A percentile compares a stretch with the other conserved stretches of the same genome.
Conservation (phyloP, 2,797 vertebrate species). For the Aldrovandia affinis region DNA sequence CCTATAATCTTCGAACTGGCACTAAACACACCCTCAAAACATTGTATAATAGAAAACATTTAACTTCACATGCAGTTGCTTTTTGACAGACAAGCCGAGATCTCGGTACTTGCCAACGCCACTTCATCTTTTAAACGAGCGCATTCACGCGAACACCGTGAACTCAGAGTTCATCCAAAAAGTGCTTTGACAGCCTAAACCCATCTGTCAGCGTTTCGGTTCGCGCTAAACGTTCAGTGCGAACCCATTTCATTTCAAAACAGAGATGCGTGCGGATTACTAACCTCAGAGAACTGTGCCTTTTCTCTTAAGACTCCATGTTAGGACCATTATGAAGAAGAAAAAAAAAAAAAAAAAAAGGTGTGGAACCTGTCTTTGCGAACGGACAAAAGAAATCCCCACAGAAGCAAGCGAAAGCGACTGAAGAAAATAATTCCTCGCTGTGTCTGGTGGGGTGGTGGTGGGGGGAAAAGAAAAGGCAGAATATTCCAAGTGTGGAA, state of each 20-base stretch:
- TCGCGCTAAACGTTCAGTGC: neutral
- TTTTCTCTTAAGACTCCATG: slow-evolving; percentile 16
- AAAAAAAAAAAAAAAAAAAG: no score
- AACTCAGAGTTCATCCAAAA: neutral
- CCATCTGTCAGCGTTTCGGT: neutral
- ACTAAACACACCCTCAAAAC: neutral
- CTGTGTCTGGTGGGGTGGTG: slow-evolving; percentile 17
- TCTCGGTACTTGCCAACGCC: neutral
- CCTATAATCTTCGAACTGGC: neutral
- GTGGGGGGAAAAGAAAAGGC: no score
- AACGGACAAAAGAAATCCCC: neutral
- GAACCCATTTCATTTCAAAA: neutral
- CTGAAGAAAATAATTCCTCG: slow-evolving; percentile 16
- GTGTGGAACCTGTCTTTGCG: neutral
- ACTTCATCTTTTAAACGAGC: neutral
- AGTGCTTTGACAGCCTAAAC: neutral
- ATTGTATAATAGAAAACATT: neutral
- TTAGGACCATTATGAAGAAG: neutral
- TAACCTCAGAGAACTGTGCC: slow-evolving; percentile 22
- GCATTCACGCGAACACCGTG: neutral
- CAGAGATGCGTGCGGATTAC: slow-evolving; percentile 7
- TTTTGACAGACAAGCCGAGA: neutral
- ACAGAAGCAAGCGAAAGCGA: neutral
- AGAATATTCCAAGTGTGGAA: slow-evolving; percentile 28
- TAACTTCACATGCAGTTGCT: neutral